A percentile compares a stretch with the other conserved stretches of the same genome.
Conservation (phyloP, 2,113 vertebrate genomes). For the Cryptotis parvus region DNA sequence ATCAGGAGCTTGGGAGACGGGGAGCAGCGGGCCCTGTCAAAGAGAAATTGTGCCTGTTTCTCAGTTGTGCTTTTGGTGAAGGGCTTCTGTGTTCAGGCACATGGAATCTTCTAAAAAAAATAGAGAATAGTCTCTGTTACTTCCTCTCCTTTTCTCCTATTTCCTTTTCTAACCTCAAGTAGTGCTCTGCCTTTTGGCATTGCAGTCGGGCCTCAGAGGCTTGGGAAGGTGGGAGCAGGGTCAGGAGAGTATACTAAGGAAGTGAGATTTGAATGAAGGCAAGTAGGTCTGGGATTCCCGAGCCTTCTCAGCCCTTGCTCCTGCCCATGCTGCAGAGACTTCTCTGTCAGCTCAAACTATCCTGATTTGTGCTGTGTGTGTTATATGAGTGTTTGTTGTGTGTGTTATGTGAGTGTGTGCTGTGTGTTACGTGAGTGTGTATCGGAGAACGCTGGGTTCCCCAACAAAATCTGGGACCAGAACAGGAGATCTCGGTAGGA, state of each 20-base stretch:
- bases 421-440: no score
- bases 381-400: neutral
- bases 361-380: slow-evolving; percentile 53
- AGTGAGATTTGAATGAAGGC: slow-evolving; percentile 6
- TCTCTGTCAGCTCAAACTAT: slow-evolving; percentile 63
- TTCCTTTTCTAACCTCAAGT: neutral
- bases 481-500: no score
- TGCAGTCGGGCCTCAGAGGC: no score
- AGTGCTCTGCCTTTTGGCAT: slow-evolving; percentile 1
- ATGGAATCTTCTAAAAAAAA: slow-evolving; percentile 34
- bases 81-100: slow-evolving; percentile 24
- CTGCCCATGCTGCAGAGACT: slow-evolving; percentile 18
- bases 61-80: neutral
- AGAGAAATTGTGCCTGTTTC: slow-evolving; percentile 44
- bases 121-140: neutral
- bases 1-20: neutral
- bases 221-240: neutral
- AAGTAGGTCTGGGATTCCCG: neutral
- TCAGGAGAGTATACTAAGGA: slow-evolving; percentile 7
- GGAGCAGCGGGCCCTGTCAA: neutral
- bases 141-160: neutral
- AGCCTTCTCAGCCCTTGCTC: slow-evolving; percentile 45
- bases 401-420: neutral
- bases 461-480: no score
- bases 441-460: no score